Percentiles rank a stretch among this genome's conserved stretches.
phyloP scores from a whole-genome alignment of 2,113 vertebrate genomes.

The Petrocephalus zakoni region DNA sequence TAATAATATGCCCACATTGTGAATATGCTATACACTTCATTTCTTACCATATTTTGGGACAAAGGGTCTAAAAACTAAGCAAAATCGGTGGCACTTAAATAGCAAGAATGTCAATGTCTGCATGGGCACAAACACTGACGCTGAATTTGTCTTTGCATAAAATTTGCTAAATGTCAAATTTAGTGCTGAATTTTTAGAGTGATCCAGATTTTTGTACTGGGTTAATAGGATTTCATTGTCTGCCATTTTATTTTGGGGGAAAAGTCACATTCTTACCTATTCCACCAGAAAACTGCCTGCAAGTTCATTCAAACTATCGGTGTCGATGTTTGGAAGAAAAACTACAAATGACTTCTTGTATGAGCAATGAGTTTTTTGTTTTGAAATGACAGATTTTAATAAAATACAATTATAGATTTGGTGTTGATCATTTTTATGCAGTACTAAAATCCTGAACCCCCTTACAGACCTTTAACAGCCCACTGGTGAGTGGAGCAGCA shows the following conservation, averaged over 20 bases:
- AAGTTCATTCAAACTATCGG: neutral
- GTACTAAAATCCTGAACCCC: neutral
- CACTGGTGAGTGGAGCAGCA: neutral
- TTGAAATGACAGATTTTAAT: neutral
- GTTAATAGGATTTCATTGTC: neutral
- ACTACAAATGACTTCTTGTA: neutral
- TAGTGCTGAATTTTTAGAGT: neutral
- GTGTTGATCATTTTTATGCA: neutral
- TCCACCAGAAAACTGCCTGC: neutral
- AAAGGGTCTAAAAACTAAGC: neutral
- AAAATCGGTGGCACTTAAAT: neutral
- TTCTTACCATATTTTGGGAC: neutral
- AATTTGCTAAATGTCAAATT: neutral
- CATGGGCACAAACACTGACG: neutral
- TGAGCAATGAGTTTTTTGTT: neutral
- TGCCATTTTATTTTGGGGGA: too few species aligned
- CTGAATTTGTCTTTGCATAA: neutral
- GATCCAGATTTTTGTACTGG: conserved; percentile 8
- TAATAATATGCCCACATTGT: neutral
- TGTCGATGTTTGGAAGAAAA: neutral
- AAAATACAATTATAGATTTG: neutral
- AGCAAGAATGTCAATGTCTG: neutral
- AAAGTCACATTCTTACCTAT: neutral
- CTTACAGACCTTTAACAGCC: neutral
- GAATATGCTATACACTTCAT: neutral